Conservation (phyloP, 2,113 vertebrate species). For the Stomatorhinus ivindoensis region DNA sequence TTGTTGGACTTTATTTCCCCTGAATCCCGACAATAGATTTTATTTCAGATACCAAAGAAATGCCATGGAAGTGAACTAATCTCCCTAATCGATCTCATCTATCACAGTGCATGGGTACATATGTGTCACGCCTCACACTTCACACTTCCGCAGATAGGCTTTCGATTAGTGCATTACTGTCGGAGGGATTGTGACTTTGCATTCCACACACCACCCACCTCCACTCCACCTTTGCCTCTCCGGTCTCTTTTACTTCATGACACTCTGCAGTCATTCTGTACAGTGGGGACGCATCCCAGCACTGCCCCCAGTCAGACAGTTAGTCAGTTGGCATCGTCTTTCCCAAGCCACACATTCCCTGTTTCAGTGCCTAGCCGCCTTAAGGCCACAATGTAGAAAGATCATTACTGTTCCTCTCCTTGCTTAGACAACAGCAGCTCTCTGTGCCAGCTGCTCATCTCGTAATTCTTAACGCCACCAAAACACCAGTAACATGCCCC, state of each 20-base stretch:
- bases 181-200: not conserved
- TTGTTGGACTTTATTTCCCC: not conserved
- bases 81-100: not conserved
- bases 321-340: not conserved
- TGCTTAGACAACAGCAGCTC: not conserved
- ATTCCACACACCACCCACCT: not conserved
- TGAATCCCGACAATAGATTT: not conserved
- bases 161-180: not conserved
- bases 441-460: not conserved
- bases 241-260: not conserved
- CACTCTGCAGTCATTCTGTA: not conserved
- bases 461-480: not conserved
- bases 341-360: not conserved
- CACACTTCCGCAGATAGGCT: not conserved
- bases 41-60: not conserved
- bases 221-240: not conserved
- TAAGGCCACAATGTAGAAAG: not conserved
- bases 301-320: not conserved
- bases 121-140: not conserved
- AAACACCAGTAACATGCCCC: not conserved
- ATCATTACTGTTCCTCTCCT: not conserved
- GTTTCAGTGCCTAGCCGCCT: not conserved
- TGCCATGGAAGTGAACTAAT: not conserved
- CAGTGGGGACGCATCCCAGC: not conserved
- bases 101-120: not conserved